These are phyloP conservation scores for Tryphoninae sp. DNA, from an alignment of 2,888 invertebrate species.

Conservation along the genomic window DNA sequence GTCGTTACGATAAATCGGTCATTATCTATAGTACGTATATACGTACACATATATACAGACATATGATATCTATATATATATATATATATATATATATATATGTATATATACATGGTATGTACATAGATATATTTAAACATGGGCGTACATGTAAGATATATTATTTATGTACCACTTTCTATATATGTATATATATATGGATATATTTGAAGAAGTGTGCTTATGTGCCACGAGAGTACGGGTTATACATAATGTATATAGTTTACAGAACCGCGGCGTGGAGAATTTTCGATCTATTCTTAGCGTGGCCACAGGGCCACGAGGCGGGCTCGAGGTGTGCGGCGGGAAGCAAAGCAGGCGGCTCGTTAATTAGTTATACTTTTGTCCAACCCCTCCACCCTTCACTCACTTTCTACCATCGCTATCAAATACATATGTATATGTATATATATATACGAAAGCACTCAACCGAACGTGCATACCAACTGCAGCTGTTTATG, in stretches of 20 bases:
- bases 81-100: neutral
- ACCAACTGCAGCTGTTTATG: constrained; percentile 47
- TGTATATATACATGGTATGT: neutral
- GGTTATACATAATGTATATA: constrained; percentile 42
- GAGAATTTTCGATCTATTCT: constrained; percentile 58
- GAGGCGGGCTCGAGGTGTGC: neutral
- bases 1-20: constrained; percentile 78
- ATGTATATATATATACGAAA: constrained; percentile 25
- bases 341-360: constrained; percentile 21
- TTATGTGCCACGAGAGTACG: constrained; percentile 25
- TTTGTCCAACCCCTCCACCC: constrained; percentile 28
- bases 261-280: constrained; percentile 45
- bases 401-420: neutral
- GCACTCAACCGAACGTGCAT: constrained; percentile 30
- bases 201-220: neutral
- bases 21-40: constrained; percentile 69
- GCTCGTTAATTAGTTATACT: constrained; percentile 58
- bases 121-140: neutral
- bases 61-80: neutral
- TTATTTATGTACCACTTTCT: constrained; percentile 22
- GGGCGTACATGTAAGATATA: neutral
- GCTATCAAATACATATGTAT: neutral
- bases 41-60: constrained; percentile 17
- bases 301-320: constrained; percentile 28
- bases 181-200: neutral